Evolutionary conservation across 2,797 vertebrate species (phyloP), one percentile per base, ranked within the genome.

Genomic region (Falco naumanni): DNA sequence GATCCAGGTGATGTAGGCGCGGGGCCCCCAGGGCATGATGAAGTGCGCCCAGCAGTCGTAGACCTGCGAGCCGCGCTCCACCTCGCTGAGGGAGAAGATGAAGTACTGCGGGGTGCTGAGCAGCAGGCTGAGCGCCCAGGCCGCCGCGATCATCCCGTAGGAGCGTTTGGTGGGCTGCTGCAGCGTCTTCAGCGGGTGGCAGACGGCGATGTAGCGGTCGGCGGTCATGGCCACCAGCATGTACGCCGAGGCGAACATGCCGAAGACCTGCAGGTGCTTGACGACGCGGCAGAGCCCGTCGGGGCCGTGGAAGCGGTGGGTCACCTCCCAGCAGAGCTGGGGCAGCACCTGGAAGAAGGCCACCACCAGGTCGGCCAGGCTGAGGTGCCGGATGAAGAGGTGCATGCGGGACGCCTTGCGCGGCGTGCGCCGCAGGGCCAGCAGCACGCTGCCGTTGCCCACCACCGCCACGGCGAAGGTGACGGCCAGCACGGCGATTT

Each of bases 211-310:
- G 98, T 99, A 99, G 71, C 99, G 99, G 97, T 99, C 99, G 93
- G 99, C 97, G 14, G 99, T 99, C 99, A 99, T 99, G 98, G 99
- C 99, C 76, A 99, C 99, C 98, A 99, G 98, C 99, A 99, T 99
- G 96, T 99, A 99, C 29, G 99, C 99, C 72, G 99, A 99, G 13
- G 99, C 99, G 65, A 99, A 99, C 99, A 99, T 99, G 64, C 98
- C 99, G 97, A 99, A 98, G 94, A 99, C 99, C 96, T 99, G 99
- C 76, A 99, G 98, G 97, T 99, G 99, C 94, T 99, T 99, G 37
- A 99, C 99, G 39, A 99, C 98, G 74, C 99, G 98, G 97, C 99
- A 99, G 54, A 99, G 98, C 72, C 98, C 98, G 97, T 99, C 99
- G 4, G 99, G 98, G 1, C 99, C 99, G 87, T 98, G 98, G 97